Base-by-base conservation (phyloP, 2,888 invertebrate species). In the Coenonympha arcania region DNA sequence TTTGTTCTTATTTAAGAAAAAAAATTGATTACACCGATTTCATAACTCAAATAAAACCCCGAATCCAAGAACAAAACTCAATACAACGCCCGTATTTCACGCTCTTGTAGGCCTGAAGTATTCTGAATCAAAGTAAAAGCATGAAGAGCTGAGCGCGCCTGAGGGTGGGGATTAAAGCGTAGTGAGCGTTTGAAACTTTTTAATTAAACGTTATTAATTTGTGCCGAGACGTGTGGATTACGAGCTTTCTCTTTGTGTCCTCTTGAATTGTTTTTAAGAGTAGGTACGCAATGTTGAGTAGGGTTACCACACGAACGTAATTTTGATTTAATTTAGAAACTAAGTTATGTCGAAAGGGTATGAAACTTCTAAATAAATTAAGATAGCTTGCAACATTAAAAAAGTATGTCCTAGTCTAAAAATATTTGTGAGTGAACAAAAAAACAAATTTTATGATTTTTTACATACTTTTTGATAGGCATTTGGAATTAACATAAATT, bases 171-270 rank as follows among this genome's bases (percentile, higher is more conserved):
- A 48, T 54, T 48, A 47, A 24, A 26, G 45, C 47, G 13, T 18
- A 39, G 15, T 16, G 20, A 46, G 46, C 39, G 39, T 47, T 47
- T 11, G 18, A 47, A 54, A 54, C 54, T 54, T 54, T 41, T 41
- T 41, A 41, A 41, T 41, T 41, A 41, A 41, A 28, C 41, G 6
- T 28, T 41, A 41, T 41, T 41, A 41, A 41, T 41, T 41, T 28
- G 19, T n/a, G 28, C 41, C 16, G 6, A n/a, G n/a, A 28, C 18
- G 41, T 41, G 41, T 16, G 41, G 30, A 30, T 30, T 30, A 28
- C 11, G 19, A 20, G 20, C 6, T 3, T 8, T 15, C 15, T 24
- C 24, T 24, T 15, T 22, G 15, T 3, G 15, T 24, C 9, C 3
- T 4, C 16, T 24, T 13, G 22, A 39, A 19, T 24, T 24, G 39